phyloP scores from a whole-genome alignment of 2,113 vertebrate genomes.

The Propithecus coquereli region DNA sequence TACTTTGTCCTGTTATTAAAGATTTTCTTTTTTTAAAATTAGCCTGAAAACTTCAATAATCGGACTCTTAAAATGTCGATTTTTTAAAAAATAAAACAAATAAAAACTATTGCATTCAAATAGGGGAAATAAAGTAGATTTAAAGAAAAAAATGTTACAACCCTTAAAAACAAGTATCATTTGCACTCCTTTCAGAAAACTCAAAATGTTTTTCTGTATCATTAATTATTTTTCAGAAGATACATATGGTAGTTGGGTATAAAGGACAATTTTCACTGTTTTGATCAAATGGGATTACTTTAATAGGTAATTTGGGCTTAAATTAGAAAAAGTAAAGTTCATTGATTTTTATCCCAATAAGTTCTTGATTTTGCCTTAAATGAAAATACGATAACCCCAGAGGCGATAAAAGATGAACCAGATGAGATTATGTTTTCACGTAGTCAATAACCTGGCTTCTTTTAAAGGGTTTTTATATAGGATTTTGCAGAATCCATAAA shows the following conservation, averaged over 20 bases:
- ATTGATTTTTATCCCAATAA: background rate
- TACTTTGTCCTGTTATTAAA: background rate
- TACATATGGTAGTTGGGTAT: background rate
- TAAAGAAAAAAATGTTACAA: background rate
- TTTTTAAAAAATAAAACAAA: background rate
- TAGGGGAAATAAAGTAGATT: background rate
- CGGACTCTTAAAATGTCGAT: background rate
- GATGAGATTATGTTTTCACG: background rate
- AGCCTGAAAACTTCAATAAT: background rate
- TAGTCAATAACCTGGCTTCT: constrained; percentile 2
- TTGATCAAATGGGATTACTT: background rate
- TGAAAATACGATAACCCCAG: background rate
- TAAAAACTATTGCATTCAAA: background rate
- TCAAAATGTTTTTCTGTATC: background rate
- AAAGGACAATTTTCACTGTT: background rate
- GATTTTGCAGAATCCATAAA: background rate
- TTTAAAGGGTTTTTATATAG: background rate
- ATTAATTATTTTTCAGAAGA: constrained; percentile 2
- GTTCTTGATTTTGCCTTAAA: constrained; percentile 39
- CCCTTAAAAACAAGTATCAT: background rate
- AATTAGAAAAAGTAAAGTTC: constrained; percentile 4
- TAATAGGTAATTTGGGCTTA: background rate
- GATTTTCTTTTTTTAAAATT: background rate
- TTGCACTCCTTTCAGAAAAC: background rate
- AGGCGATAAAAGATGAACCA: background rate